Base-by-base conservation (phyloP, 2,888 invertebrate species). In the Lepetodrilus schrolli region DNA sequence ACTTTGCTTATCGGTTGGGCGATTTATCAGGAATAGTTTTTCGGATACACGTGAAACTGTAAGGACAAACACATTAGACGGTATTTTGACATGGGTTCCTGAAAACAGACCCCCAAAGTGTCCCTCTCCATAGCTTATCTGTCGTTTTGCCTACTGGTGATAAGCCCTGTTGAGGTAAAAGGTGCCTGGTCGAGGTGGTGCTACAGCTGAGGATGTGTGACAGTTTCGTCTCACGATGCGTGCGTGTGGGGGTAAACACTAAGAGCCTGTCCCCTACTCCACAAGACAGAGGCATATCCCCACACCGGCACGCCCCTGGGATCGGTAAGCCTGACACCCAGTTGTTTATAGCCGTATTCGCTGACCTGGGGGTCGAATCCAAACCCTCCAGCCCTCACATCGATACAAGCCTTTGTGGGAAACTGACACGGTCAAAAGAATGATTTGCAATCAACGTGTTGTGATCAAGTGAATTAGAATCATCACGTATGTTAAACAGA, bases 11-110 rank as follows among this genome's bases (percentile, higher is more conserved):
- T 72, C 58, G 66, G 36, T 36, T 47, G 49, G 66, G 65, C 65
- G 47, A 72, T 71, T 71, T 51, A 58, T 71, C 71, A 34, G 51
- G 58, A 71, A 71, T 71, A 71, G 71, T 71, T 71, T 71, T 71
- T 43, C 58, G 43, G 58, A 47, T 71, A 71, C 71, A 71, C 71
- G 58, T 71, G 23, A 71, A 71, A 71, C 58, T 71, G 71, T 38
- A 43, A 17, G 23, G 17, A 30, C 71, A 71, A 71, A 71, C 71
- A 71, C 30, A 71, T 71, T 71, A 71, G 69, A 10, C 26, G 34
- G 58, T 23, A 7, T 58, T 23, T 30, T 30, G 58, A 58, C 58
- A 58, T 58, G 58, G 30, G n/a, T n/a, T 3, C 58, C 58, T 17
- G 13, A 51, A 23, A 23, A 58, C 13, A 26, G 34, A 17, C 58